A percentile compares a stretch with the other conserved stretches of the same genome.
These are phyloP conservation scores for Pseudoatta argentina DNA, from an alignment of 1,140 invertebrate species.

Conservation along the genomic window DNA sequence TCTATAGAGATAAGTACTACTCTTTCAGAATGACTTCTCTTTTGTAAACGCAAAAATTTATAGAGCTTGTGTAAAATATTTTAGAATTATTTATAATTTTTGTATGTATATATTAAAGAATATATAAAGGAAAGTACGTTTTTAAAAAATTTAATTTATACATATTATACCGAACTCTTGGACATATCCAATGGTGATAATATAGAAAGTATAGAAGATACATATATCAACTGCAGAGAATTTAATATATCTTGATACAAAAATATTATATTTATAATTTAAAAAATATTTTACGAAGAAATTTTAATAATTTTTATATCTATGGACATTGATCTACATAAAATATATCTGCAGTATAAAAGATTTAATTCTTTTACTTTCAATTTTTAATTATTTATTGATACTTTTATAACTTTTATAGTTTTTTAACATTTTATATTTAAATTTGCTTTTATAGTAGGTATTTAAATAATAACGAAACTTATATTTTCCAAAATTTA, in stretches of 20 bases:
- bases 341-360: background rate
- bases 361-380: background rate
- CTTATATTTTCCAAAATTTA: too few species aligned
- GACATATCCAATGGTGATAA: slow-evolving; percentile 1
- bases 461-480: background rate
- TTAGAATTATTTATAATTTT: background rate
- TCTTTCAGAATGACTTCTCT: background rate
- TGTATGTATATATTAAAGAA: background rate
- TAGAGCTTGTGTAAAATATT: slow-evolving; percentile 1
- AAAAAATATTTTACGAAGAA: slow-evolving; percentile 14
- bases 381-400: background rate
- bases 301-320: background rate
- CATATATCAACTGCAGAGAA: slow-evolving; percentile 29
- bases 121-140: background rate
- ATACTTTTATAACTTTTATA: background rate
- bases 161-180: background rate
- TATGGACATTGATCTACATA: background rate
- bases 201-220: background rate
- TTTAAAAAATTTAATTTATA: background rate
- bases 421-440: slow-evolving; percentile 8
- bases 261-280: background rate
- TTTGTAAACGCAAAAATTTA: background rate
- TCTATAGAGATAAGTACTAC: background rate
- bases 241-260: background rate
- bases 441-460: background rate